These are phyloP conservation scores for Hippoglossus stenolepis DNA, from an alignment of 2,113 vertebrate genomes.

Conservation along the genomic window DNA sequence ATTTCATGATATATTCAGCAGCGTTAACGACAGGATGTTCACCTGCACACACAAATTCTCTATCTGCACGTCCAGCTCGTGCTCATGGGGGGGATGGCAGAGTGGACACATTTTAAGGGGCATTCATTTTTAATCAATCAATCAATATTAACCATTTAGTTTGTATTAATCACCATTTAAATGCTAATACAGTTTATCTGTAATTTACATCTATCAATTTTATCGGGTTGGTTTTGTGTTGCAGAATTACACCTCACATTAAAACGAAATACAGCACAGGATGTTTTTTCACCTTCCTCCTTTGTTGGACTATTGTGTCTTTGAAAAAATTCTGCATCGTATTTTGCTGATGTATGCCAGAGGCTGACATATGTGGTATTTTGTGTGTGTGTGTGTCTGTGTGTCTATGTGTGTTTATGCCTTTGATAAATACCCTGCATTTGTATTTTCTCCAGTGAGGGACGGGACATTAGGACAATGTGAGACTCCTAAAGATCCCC, in stretches of 20 bases:
- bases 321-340: background rate
- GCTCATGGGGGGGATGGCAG: too few relatives aligned
- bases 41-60: too few relatives aligned
- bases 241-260: background rate
- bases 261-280: background rate
- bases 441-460: slow-evolving; percentile 75
- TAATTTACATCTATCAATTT: background rate
- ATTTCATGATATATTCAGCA: too few relatives aligned
- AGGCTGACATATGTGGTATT: background rate
- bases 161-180: too few relatives aligned
- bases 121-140: too few relatives aligned
- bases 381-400: background rate
- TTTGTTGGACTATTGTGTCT: slow-evolving; percentile 15
- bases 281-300: slow-evolving; percentile 11
- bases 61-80: too few relatives aligned
- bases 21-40: too few relatives aligned
- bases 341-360: background rate
- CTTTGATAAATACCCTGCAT: slow-evolving; percentile 35
- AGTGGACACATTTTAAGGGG: too few relatives aligned
- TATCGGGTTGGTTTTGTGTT: background rate
- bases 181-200: background rate
- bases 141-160: slow-evolving; percentile 13
- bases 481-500: slow-evolving; percentile 91
- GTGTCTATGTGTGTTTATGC: background rate
- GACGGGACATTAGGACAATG: slow-evolving; percentile 90